phyloP scores from a whole-genome alignment of 2,113 vertebrate genomes.

The Thamnaconus septentrionalis region DNA sequence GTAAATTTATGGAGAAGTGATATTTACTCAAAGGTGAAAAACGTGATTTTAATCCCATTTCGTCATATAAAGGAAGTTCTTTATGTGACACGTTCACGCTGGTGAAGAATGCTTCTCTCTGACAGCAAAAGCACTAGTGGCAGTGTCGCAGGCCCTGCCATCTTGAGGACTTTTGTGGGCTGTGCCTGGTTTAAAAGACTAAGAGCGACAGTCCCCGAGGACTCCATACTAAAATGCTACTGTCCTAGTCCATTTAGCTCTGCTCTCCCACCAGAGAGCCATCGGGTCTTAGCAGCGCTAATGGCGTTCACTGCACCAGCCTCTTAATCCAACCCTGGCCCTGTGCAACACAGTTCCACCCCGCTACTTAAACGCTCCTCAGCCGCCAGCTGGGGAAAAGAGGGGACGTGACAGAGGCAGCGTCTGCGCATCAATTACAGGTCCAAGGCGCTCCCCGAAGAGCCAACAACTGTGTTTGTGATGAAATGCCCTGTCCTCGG shows the following conservation, averaged over 20 bases:
- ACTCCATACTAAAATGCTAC: slow-evolving; percentile 56
- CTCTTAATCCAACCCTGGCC: slow-evolving; percentile 52
- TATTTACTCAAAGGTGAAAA: too few relatives aligned
- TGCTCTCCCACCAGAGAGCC: slow-evolving; percentile 56
- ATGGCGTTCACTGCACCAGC: slow-evolving; percentile 54
- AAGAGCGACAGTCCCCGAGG: slow-evolving; percentile 43
- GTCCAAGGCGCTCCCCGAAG: slow-evolving; percentile 54
- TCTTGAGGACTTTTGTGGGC: slow-evolving; percentile 9
- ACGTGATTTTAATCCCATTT: too few relatives aligned
- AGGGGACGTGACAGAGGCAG: slow-evolving; percentile 41
- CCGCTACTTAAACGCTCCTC: slow-evolving; percentile 11
- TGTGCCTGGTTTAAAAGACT: slow-evolving; percentile 32
- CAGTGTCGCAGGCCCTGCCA: slow-evolving; percentile 1
- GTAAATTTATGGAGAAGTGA: too few relatives aligned
- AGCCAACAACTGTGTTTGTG: slow-evolving; percentile 54
- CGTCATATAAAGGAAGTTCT: too few relatives aligned
- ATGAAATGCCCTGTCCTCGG: slow-evolving; percentile 58
- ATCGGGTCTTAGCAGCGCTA: slow-evolving; percentile 57
- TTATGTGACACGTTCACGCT: too few relatives aligned
- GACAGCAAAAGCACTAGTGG: neutral
- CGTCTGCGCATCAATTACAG: slow-evolving; percentile 72
- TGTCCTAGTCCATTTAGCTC: slow-evolving; percentile 52
- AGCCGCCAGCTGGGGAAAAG: slow-evolving; percentile 31
- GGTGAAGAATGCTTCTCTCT: too few relatives aligned
- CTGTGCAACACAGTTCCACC: slow-evolving; percentile 51